Evolutionary conservation across 53 echinoderm and acorn worm species (phyloP), one percentile per base, ranked within the genome.

Genomic region (Crossaster papposus): DNA sequence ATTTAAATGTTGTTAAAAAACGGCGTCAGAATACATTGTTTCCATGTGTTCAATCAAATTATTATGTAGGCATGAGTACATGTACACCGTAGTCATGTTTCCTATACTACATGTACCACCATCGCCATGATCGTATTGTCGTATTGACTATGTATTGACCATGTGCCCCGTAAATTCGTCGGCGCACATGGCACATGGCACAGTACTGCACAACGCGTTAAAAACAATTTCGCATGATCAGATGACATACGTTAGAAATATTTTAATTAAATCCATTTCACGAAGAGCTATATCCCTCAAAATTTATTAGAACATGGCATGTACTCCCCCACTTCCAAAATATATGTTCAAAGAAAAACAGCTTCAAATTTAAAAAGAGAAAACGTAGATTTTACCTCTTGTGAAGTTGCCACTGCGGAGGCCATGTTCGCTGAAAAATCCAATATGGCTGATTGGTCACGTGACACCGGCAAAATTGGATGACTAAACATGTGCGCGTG

Each of bases 401-500:
- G 74, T 64, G 53, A 29, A 51, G 29, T 54, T 14, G 70, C 85
- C 64, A 77, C 78, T 63, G 85, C 91, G 70, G 91, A 68, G 36
- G 91, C 91, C 91, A 91, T 91, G 76, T 87, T 91, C 68, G 70
- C 81, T 81, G 90, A 68, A 35, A 86, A 85, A 85, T 91, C 86
- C 91, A 91, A 91, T 91, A 91, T 91, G 91, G 91, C 90, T n/a
- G 90, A 17, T 14, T 54, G 32, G 90, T 90, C 90, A 90, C 90
- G 81, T 90, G 90, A 65, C 82, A 90, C 90, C 82, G 68, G 68
- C 68, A 26, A 68, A 68, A 68, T 68, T 18, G 58, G 17, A 26
- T 24, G 68, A n/a, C 68, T 26, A 26, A n/a, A 68, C 68, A 23
- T 23, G 68, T 3, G 24, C 2, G n/a, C 28, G 4, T 4, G n/a